Percentiles rank a stretch among this genome's conserved stretches.
phyloP scores from a whole-genome alignment of 2,113 vertebrate species.

The Rhabdomys dilectus region DNA sequence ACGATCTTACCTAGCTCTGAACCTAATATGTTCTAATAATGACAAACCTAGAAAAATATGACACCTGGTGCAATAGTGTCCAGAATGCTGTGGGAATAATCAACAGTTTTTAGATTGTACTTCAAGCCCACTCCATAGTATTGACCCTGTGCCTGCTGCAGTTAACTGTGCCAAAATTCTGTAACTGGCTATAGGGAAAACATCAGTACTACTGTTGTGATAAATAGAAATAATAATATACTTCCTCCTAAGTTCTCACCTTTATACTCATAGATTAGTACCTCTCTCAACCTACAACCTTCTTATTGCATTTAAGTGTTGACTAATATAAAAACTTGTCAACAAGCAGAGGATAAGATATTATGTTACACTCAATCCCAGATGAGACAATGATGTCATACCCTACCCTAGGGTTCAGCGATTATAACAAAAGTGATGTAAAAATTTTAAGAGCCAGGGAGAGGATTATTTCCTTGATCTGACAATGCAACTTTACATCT shows the following conservation, averaged over 20 bases:
- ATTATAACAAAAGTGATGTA: neutral
- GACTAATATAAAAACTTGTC: neutral
- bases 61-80: neutral
- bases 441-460: neutral
- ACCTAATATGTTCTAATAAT: no score
- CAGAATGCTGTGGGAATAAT: neutral
- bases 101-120: neutral
- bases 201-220: neutral
- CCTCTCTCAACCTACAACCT: neutral
- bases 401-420: neutral
- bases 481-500: neutral
- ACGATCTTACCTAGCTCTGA: neutral
- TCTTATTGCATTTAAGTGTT: neutral
- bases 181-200: neutral
- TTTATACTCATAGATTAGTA: neutral
- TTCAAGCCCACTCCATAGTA: neutral
- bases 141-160: neutral
- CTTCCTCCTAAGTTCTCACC: neutral
- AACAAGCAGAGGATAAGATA: neutral
- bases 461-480: neutral
- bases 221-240: neutral
- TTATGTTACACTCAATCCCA: neutral
- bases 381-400: neutral
- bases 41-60: neutral
- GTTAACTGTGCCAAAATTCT: neutral